These are phyloP conservation scores for Parnassius glacialis DNA, from an alignment of 2,888 invertebrate genomes.

Conservation along the genomic window DNA sequence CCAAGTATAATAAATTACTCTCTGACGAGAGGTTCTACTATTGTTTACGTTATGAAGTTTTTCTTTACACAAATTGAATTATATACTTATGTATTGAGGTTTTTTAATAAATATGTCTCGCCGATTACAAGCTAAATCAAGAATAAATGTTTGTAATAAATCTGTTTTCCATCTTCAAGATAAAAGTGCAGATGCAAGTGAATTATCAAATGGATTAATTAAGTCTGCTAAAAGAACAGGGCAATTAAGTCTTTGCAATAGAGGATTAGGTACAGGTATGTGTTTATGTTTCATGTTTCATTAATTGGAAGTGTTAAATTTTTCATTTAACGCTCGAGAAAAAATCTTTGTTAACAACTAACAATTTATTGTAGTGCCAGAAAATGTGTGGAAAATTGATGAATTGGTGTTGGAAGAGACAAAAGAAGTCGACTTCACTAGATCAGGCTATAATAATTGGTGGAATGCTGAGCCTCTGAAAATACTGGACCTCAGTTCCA, in stretches of 20 bases:
- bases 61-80: slow-evolving; percentile 1
- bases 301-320: neutral
- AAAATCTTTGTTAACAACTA: neutral
- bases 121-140: slow-evolving; percentile 56
- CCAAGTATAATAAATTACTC: too few relatives aligned
- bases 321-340: neutral
- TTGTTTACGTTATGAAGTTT: too few relatives aligned
- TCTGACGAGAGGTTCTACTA: too few relatives aligned
- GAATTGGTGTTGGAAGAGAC: slow-evolving; percentile 82
- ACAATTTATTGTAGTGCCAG: slow-evolving; percentile 80
- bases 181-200: slow-evolving; percentile 85
- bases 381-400: slow-evolving; percentile 87
- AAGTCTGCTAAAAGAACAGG: slow-evolving; percentile 91
- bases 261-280: slow-evolving; percentile 86
- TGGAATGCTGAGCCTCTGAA: slow-evolving; percentile 91
- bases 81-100: neutral
- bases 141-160: slow-evolving; percentile 64
- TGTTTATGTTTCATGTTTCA: slow-evolving; percentile 31
- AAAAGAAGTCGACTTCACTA: slow-evolving; percentile 82
- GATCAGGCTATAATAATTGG: slow-evolving; percentile 84
- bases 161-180: slow-evolving; percentile 87
- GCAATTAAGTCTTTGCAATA: slow-evolving; percentile 88
- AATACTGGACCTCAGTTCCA: slow-evolving; percentile 89
- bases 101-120: slow-evolving; percentile 51
- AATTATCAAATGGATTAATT: slow-evolving; percentile 85